Conservation (phyloP, 2,797 vertebrate genomes). For the Ispidina picta region DNA sequence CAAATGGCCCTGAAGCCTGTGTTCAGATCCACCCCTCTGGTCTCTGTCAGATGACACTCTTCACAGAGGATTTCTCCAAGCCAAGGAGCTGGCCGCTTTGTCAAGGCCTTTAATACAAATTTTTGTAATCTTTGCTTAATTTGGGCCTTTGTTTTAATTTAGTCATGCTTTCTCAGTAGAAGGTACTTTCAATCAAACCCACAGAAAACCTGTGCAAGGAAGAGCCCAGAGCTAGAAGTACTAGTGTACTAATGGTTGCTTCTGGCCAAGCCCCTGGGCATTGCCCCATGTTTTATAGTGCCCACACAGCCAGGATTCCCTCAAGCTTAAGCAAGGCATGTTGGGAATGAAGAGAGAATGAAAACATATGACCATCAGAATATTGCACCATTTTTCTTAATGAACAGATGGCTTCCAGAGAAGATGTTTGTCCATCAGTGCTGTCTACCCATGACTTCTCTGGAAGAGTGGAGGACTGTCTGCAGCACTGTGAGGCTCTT, state of each 20-base stretch:
- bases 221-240: neutral
- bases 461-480: neutral
- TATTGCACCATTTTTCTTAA: neutral
- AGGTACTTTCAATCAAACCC: neutral
- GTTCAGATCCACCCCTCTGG: neutral
- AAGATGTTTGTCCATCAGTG: neutral
- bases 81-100: neutral
- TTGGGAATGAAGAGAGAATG: neutral
- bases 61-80: neutral
- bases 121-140: neutral
- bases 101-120: neutral
- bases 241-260: neutral
- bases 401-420: neutral
- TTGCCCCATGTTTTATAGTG: rapidly evolving
- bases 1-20: neutral
- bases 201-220: neutral
- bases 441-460: neutral
- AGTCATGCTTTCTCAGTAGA: neutral
- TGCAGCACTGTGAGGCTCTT: neutral
- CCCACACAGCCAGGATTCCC: neutral
- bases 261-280: neutral
- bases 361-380: neutral
- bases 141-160: neutral
- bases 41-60: neutral
- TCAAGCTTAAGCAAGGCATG: neutral